Conservation (phyloP, 1,140 invertebrate species). For the Drosophila rhopaloa region DNA sequence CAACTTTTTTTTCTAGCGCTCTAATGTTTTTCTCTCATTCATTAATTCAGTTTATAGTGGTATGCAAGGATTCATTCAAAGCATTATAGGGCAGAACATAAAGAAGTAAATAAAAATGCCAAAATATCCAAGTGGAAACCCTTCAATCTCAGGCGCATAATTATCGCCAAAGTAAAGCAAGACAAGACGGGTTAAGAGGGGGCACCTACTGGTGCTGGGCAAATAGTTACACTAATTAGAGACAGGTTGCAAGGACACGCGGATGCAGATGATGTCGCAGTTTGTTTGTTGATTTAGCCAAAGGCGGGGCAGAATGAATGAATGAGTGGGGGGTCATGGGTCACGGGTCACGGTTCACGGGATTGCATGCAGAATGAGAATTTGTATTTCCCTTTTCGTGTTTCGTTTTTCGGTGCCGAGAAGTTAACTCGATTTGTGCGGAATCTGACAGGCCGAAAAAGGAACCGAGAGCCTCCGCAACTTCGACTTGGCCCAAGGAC, state of each 20-base stretch:
- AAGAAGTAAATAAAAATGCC: neutral
- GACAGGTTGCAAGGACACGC: slow-evolving; percentile 46
- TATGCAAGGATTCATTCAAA: too few species aligned
- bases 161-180: slow-evolving; percentile 20
- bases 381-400: slow-evolving; percentile 14
- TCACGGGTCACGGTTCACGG: slow-evolving; percentile 20
- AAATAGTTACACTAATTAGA: slow-evolving; percentile 55
- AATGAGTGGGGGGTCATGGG: too few species aligned
- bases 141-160: slow-evolving; percentile 21
- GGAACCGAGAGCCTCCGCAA: slow-evolving; percentile 26
- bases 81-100: neutral
- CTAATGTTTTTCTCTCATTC: too few species aligned
- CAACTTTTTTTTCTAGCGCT: too few species aligned
- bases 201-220: slow-evolving; percentile 8
- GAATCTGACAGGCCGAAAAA: slow-evolving; percentile 31
- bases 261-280: slow-evolving; percentile 44
- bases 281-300: slow-evolving; percentile 46
- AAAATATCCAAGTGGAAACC: neutral
- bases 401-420: neutral
- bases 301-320: slow-evolving; percentile 14
- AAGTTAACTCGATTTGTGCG: slow-evolving; percentile 50
- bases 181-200: neutral
- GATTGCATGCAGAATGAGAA: slow-evolving; percentile 37
- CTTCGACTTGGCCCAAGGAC: slow-evolving; percentile 45
- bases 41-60: too few species aligned